Percentiles rank a stretch among this genome's conserved stretches.
Conservation (phyloP, 2,113 vertebrate species). For the Rattus rattus region DNA sequence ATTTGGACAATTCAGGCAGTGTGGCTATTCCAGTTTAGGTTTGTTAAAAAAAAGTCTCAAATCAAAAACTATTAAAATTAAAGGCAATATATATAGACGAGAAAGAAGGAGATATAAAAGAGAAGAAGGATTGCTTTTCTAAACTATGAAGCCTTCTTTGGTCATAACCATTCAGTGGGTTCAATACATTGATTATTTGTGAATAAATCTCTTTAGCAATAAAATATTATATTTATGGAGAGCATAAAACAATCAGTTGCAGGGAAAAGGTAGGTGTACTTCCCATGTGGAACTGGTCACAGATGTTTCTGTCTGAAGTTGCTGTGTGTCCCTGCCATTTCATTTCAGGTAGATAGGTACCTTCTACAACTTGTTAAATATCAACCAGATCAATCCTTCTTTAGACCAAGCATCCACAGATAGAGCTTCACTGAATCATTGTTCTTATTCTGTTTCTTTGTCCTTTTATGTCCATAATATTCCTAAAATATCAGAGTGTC, state of each 20-base stretch:
- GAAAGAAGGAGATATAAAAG: neutral
- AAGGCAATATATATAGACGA: neutral
- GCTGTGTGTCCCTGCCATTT: neutral
- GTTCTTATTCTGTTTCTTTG: neutral
- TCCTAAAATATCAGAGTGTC: neutral
- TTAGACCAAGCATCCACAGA: neutral
- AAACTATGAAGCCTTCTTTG: too few relatives aligned
- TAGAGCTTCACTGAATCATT: neutral
- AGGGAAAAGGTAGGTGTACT: neutral
- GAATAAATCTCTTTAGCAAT: neutral
- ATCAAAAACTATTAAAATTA: neutral
- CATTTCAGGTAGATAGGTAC: neutral
- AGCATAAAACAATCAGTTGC: slow-evolving; percentile 14
- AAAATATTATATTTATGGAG: slow-evolving; percentile 52
- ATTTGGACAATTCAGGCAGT: too few relatives aligned
- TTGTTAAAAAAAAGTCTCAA: too few relatives aligned
- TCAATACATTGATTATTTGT: slow-evolving; percentile 42
- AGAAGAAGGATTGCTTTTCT: neutral
- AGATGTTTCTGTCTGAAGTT: neutral
- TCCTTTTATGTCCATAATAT: neutral
- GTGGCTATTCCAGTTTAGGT: too few relatives aligned
- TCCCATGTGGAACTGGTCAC: neutral
- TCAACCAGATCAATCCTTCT: neutral
- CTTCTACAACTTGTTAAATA: neutral
- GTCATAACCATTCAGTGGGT: too few relatives aligned